phyloP scores from a whole-genome alignment of 1,140 invertebrate genomes.

The Lanistes nyassanus region DNA sequence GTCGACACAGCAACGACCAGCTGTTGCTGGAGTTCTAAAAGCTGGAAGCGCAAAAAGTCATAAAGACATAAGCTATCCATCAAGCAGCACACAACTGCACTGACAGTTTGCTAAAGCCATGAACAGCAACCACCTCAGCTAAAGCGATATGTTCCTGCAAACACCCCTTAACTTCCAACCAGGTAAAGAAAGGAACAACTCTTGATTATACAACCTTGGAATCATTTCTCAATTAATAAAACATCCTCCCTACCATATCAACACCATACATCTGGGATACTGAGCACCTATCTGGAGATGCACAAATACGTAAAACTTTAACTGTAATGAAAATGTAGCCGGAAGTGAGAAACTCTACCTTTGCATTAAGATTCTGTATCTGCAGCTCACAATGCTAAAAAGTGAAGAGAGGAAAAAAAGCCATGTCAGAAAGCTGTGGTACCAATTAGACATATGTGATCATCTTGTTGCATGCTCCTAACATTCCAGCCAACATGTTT shows the following conservation, averaged over 20 bases:
- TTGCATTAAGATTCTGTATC: slow-evolving; percentile 56
- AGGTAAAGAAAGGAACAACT: no score
- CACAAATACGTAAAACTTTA: no score
- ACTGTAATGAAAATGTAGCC: neutral
- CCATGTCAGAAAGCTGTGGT: no score
- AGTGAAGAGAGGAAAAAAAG: slow-evolving; percentile 13
- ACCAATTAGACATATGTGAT: no score
- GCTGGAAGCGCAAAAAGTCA: slow-evolving; percentile 30
- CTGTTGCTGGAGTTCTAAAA: slow-evolving; percentile 60
- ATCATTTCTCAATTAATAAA: no score
- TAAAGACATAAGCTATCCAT: neutral
- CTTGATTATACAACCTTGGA: no score
- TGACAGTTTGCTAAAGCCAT: neutral
- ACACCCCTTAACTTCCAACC: no score
- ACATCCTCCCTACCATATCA: neutral
- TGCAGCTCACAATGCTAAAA: slow-evolving; percentile 61
- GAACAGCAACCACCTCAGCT: neutral
- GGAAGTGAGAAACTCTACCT: slow-evolving; percentile 36
- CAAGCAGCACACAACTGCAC: neutral
- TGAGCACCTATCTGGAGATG: neutral
- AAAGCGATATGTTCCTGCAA: no score
- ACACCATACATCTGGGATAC: neutral
- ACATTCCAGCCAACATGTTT: no score
- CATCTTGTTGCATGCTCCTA: no score
- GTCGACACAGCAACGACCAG: slow-evolving; percentile 59